Evolutionary conservation across 2,888 invertebrate species (phyloP), one percentile per base, ranked within the genome.

Genomic region (Athetis lepigone): DNA sequence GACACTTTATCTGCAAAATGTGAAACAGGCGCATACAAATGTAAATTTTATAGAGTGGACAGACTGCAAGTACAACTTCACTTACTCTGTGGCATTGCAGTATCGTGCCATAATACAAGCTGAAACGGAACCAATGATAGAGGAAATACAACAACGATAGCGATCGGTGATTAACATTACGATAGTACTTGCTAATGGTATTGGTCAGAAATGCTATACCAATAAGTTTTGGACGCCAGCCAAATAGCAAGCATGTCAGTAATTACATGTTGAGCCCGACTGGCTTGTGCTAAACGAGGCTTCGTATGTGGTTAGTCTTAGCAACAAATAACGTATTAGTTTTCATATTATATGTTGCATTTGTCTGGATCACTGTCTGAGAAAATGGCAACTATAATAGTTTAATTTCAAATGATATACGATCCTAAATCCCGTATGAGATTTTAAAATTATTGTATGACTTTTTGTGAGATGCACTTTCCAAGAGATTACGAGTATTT

Each of bases 121-220:
- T 43, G 46, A 58, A 73, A 55, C 68, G 57, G 58, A 62, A 58
- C 73, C 73, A 62, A 51, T 73, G 72, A 73, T 45, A 58, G 58
- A 73, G 72, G 73, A 55, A 73, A 72, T 56, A 62, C 58, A 67
- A 73, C 40, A 61, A 60, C 55, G 72, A 72, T 72, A 29, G 57
- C 51, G 25, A 73, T 69, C 74, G 40, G 69, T 64, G 52, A 73
- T 74, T 73, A 72, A 63, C 69, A 78, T 59, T 57, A 57, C 60
- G 63, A 73, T 70, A 69, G 73, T 39, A 67, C 40, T 66, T 56
- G 70, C 66, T 75, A 78, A 78, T 78, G 75, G 76, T 70, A 75
- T 75, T 73, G 70, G 67, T 45, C 50, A 78, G 79, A 77, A 70
- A 70, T 67, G 67, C 58, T 67, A 75, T 75, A 73, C 72, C 64